phyloP scores from a whole-genome alignment of 2,113 vertebrate species.

The Montifringilla adamsi region DNA sequence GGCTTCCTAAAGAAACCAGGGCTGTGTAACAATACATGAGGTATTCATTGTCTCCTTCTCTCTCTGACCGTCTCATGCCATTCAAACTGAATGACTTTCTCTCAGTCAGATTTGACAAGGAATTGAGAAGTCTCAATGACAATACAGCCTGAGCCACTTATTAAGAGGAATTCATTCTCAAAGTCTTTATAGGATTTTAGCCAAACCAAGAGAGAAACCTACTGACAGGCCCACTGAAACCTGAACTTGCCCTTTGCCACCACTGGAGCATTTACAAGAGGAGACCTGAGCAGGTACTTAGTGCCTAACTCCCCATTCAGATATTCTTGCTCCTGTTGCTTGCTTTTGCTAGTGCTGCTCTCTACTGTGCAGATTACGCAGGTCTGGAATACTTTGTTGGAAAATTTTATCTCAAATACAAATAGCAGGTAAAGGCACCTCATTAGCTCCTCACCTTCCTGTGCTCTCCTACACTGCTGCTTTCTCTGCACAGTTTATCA shows the following conservation, averaged over 20 bases:
- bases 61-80: not conserved
- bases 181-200: not conserved
- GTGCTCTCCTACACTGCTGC: not conserved
- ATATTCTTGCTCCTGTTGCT: not conserved
- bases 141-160: not conserved
- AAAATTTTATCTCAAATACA: not conserved
- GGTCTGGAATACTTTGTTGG: not conserved
- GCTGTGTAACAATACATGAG: not conserved
- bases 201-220: not conserved
- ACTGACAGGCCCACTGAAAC: not conserved
- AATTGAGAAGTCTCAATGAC: not conserved
- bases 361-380: not conserved
- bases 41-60: not conserved
- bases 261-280: not conserved
- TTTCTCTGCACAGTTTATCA: not conserved
- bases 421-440: rapidly evolving
- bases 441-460: not conserved
- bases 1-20: not conserved
- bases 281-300: not conserved
- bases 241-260: not conserved
- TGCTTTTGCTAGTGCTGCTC: not conserved
- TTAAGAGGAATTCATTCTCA: not conserved
- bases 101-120: not conserved
- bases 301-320: not conserved
- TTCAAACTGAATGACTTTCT: not conserved